phyloP scores from a whole-genome alignment of 2,888 invertebrate genomes.

The Cephus sareptanus region DNA sequence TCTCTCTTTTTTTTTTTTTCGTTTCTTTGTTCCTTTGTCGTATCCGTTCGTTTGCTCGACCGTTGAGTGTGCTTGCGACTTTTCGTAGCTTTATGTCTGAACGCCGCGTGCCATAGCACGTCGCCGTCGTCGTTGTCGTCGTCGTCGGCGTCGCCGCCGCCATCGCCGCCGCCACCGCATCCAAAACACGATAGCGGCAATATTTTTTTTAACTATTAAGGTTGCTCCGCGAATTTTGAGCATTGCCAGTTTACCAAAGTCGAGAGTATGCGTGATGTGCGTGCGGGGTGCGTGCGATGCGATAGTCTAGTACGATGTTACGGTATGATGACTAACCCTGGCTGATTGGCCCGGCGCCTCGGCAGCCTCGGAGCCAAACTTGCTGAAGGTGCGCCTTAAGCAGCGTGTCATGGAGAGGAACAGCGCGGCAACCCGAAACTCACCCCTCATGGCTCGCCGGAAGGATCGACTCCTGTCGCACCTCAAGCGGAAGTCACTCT shows the following conservation, averaged over 20 bases:
- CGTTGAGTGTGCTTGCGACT: constrained; percentile 19
- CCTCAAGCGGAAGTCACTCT: constrained; percentile 77
- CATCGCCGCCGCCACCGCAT: neutral
- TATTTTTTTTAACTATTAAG: neutral
- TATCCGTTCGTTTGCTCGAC: constrained; percentile 2
- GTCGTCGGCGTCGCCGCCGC: neutral
- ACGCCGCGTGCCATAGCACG: constrained; percentile 14
- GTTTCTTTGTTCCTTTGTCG: constrained; percentile 12
- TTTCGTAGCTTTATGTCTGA: constrained; percentile 8
- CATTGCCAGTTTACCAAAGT: constrained; percentile 13
- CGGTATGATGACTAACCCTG: constrained; percentile 58
- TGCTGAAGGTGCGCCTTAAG: constrained; percentile 92
- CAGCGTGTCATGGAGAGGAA: constrained; percentile 93
- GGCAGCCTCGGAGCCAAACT: constrained; percentile 96
- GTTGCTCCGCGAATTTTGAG: neutral
- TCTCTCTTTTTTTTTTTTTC: neutral
- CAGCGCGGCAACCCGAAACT: constrained; percentile 75
- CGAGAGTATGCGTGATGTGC: constrained; percentile 16
- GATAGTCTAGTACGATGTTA: constrained; percentile 43
- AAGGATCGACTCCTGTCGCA: constrained; percentile 81
- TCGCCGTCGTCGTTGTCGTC: neutral
- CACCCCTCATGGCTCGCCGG: constrained; percentile 86
- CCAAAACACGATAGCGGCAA: neutral
- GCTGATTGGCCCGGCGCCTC: constrained; percentile 61
- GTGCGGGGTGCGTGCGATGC: constrained; percentile 25